Evolutionary conservation across 2,888 invertebrate species (phyloP).

Genomic region (Perdita meconis): DNA sequence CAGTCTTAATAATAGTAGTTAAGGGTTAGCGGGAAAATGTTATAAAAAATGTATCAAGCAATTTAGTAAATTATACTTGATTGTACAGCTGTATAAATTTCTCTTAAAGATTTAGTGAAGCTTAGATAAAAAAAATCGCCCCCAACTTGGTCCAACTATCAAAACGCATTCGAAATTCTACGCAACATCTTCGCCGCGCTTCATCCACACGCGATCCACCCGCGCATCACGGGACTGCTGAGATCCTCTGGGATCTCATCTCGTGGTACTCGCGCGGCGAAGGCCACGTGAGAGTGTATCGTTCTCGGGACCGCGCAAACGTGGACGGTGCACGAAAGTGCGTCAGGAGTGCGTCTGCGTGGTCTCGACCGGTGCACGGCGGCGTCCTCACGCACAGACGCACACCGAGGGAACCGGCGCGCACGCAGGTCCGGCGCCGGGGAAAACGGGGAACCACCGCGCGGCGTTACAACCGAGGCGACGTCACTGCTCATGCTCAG

Average conservation of each 20-base stretch:
- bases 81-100: too few relatives aligned
- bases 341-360: slow-evolving; percentile 62
- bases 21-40: too few relatives aligned
- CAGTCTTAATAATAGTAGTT: too few relatives aligned
- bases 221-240: not conserved
- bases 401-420: slow-evolving; percentile 30
- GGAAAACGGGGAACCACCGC: slow-evolving; percentile 43
- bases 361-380: slow-evolving; percentile 3
- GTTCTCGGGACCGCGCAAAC: slow-evolving; percentile 47
- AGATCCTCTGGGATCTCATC: not conserved
- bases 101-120: too few relatives aligned
- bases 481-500: slow-evolving; percentile 72
- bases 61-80: too few relatives aligned
- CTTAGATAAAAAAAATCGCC: too few relatives aligned
- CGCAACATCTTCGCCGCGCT: too few relatives aligned
- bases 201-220: not conserved
- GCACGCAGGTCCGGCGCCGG: slow-evolving; percentile 50
- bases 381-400: slow-evolving; percentile 28
- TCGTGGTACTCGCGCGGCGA: slow-evolving; percentile 1
- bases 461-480: slow-evolving; percentile 43
- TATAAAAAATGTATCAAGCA: too few relatives aligned
- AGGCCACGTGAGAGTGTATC: slow-evolving; percentile 28
- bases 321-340: slow-evolving; percentile 24
- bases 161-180: too few relatives aligned
- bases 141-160: too few relatives aligned